These are phyloP conservation scores for Drosophila antonietae DNA, from an alignment of 2,888 invertebrate genomes.

Conservation along the genomic window DNA sequence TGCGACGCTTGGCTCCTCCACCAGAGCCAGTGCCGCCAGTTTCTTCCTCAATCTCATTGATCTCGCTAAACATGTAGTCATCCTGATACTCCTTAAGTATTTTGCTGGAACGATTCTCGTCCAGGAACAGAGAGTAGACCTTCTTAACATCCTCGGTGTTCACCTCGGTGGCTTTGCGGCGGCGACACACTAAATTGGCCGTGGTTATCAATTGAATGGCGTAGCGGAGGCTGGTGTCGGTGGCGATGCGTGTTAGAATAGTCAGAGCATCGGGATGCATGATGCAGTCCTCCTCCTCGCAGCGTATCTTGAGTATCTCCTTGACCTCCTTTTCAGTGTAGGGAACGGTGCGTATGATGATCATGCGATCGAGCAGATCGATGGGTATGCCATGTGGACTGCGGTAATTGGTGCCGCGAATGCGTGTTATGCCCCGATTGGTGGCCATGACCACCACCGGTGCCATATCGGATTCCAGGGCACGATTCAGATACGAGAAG, in stretches of 20 bases:
- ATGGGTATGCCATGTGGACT: slow-evolving; percentile 99
- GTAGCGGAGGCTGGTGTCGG: slow-evolving; percentile 97
- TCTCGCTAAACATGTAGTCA: slow-evolving; percentile 96
- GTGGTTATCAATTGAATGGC: slow-evolving; percentile 99
- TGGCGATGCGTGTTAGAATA: slow-evolving; percentile 96
- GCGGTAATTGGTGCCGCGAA: slow-evolving; percentile 96
- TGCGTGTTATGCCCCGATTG: slow-evolving; percentile 96
- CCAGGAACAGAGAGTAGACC: slow-evolving; percentile 97
- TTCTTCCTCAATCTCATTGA: slow-evolving; percentile 73
- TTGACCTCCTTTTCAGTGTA: slow-evolving; percentile 95
- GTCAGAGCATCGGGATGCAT: slow-evolving; percentile 95
- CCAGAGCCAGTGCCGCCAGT: slow-evolving; percentile 18
- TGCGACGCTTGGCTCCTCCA: slow-evolving; percentile 62
- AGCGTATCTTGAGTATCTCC: slow-evolving; percentile 96
- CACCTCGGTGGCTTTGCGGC: slow-evolving; percentile 94
- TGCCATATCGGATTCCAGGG: slow-evolving; percentile 98
- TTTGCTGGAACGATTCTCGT: slow-evolving; percentile 96
- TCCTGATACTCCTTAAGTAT: slow-evolving; percentile 98
- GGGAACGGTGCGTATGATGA: slow-evolving; percentile 95
- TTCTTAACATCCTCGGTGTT: slow-evolving; percentile 96
- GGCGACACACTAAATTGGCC: slow-evolving; percentile 95
- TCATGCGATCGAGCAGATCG: slow-evolving; percentile 97
- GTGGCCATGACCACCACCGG: slow-evolving; percentile 99
- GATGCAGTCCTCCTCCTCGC: slow-evolving; percentile 99
- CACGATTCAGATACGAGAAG: slow-evolving; percentile 98